phyloP scores from a whole-genome alignment of 2,888 invertebrate genomes.

The Drosophila prostipennis region DNA sequence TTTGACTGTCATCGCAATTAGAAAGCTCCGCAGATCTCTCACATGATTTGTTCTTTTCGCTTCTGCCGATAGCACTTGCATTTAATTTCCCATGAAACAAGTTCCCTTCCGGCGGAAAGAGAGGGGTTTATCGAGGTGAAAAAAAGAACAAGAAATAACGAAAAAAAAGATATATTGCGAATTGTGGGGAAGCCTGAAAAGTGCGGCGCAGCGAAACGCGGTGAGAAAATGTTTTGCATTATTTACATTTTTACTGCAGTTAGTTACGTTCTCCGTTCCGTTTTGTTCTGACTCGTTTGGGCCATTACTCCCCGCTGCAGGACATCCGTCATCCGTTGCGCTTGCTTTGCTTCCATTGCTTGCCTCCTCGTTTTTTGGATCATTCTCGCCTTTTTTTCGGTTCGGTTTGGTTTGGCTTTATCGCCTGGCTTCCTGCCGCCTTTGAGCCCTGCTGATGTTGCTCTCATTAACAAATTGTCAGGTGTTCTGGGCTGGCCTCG shows the following conservation, averaged over 20 bases:
- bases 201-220: conserved; percentile 71
- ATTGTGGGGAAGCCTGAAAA: conserved; percentile 73
- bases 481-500: conserved; percentile 59
- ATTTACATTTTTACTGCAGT: conserved; percentile 63
- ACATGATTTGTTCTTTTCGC: conserved; percentile 15
- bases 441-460: conserved; percentile 70
- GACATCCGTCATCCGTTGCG: conserved; percentile 79
- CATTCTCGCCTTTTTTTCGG: neutral
- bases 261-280: conserved; percentile 36
- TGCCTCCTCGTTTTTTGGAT: conserved; percentile 32
- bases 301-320: conserved; percentile 56
- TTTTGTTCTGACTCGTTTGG: conserved; percentile 38
- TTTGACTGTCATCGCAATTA: conserved; percentile 65
- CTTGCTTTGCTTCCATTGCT: conserved; percentile 60
- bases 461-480: conserved; percentile 80
- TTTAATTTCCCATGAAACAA: conserved; percentile 72
- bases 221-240: conserved; percentile 80
- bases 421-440: conserved; percentile 77
- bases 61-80: conserved; percentile 61
- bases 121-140: neutral
- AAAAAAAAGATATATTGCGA: conserved; percentile 10
- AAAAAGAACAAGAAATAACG: neutral
- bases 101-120: conserved; percentile 52
- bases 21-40: conserved; percentile 58
- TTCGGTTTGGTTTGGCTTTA: conserved; percentile 53